Percentiles rank a stretch among this genome's conserved stretches.
These are phyloP conservation scores for Dyspetes luteomarginatus DNA, from an alignment of 2,888 invertebrate genomes.

Conservation along the genomic window DNA sequence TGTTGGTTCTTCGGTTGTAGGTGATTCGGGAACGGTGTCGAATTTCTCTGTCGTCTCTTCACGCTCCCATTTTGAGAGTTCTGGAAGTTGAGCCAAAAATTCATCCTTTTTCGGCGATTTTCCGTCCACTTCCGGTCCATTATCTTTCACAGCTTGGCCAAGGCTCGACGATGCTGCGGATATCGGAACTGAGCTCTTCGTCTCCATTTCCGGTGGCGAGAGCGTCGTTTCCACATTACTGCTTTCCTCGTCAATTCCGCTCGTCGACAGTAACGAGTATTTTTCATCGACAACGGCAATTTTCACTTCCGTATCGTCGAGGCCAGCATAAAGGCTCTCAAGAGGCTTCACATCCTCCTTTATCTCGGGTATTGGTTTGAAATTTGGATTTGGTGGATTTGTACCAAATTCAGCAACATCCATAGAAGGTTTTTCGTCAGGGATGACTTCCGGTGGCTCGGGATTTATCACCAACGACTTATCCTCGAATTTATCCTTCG, in stretches of 20 bases:
- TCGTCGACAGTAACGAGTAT: slow-evolving; percentile 73
- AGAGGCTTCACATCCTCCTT: slow-evolving; percentile 76
- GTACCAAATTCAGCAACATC: slow-evolving; percentile 75
- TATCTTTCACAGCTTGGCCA: slow-evolving; percentile 57
- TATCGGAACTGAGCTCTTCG: not conserved
- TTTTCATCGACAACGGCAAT: slow-evolving; percentile 76
- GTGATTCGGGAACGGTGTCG: slow-evolving; percentile 84
- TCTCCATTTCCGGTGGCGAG: slow-evolving; percentile 71
- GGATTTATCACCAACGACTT: slow-evolving; percentile 80
- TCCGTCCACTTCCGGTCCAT: slow-evolving; percentile 46
- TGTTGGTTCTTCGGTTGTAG: slow-evolving; percentile 76
- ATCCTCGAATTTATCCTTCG: slow-evolving; percentile 77
- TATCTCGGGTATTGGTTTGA: slow-evolving; percentile 79
- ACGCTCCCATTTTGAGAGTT: slow-evolving; percentile 95
- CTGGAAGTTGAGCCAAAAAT: slow-evolving; percentile 90
- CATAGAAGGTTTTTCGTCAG: slow-evolving; percentile 60
- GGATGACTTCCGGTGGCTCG: slow-evolving; percentile 77
- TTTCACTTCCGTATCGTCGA: slow-evolving; percentile 80
- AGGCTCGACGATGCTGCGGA: not conserved
- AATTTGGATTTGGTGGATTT: slow-evolving; percentile 81
- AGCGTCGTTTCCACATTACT: slow-evolving; percentile 65
- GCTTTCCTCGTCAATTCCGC: slow-evolving; percentile 75
- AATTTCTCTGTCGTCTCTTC: slow-evolving; percentile 83
- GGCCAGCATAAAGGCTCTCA: slow-evolving; percentile 81
- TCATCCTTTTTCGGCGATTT: slow-evolving; percentile 84